Evolutionary conservation across 2,113 vertebrate genomes (phyloP).

Genomic region (Phoenicopterus ruber): DNA sequence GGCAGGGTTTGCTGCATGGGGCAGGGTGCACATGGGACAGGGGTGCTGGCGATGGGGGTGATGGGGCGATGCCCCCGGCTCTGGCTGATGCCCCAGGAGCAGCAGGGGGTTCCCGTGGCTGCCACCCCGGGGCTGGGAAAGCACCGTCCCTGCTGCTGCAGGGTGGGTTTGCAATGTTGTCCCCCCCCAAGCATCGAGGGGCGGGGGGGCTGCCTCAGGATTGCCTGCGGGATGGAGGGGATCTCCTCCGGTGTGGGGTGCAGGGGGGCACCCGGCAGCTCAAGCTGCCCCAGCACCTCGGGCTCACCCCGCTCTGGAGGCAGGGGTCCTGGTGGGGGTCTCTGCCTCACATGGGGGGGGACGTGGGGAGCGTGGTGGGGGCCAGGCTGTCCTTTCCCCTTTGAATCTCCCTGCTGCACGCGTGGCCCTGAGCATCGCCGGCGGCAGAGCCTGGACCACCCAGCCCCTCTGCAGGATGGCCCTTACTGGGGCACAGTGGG

Average conservation of each 20-base stretch:
- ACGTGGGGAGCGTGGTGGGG: rapidly evolving
- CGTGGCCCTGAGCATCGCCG: rapidly evolving
- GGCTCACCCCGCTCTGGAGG: background rate
- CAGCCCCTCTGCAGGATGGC: background rate
- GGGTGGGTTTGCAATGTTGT: background rate
- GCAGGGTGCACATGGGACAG: background rate
- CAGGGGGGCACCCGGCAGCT: background rate
- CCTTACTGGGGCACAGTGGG: rapidly evolving
- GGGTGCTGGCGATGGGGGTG: background rate
- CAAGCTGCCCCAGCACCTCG: background rate
- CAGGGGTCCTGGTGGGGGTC: background rate
- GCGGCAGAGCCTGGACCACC: background rate
- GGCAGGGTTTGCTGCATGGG: background rate
- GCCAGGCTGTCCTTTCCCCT: background rate
- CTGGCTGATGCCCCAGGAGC: background rate
- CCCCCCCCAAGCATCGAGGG: rapidly evolving
- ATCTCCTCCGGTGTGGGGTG: background rate
- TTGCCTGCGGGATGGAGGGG: background rate
- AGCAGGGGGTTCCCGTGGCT: background rate
- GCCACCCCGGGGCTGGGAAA: background rate
- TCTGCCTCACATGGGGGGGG: rapidly evolving
- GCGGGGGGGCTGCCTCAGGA: background rate
- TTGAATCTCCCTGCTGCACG: background rate
- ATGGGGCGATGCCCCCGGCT: background rate
- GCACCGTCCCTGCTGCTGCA: rapidly evolving